phyloP scores from a whole-genome alignment of 2,888 invertebrate species.

The Oxyteleia sp. region DNA sequence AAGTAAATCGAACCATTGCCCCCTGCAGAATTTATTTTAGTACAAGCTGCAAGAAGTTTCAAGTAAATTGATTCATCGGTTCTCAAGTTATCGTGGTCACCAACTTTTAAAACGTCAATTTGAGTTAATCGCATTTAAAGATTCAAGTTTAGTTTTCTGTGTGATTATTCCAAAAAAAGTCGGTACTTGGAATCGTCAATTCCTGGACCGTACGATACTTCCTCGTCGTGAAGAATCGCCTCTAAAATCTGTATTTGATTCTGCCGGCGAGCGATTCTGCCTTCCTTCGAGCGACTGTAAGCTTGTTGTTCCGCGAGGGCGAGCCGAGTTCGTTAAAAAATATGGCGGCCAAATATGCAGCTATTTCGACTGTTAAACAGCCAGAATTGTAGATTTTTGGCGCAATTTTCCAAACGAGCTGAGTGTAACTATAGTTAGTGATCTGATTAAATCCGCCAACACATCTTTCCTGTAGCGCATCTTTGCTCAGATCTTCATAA shows the following conservation, averaged over 20 bases:
- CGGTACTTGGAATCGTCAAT: slow-evolving; percentile 19
- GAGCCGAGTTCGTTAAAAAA: no score
- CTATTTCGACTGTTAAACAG: no score
- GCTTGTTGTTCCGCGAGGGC: no score
- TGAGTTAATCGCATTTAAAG: slow-evolving; percentile 21
- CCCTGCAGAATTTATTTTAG: slow-evolving; percentile 27
- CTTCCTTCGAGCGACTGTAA: not conserved
- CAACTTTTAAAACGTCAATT: slow-evolving; percentile 18
- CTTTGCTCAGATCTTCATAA: no score
- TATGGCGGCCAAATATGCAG: no score
- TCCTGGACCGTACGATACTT: slow-evolving; percentile 1
- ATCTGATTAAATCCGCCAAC: no score
- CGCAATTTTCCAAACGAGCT: no score
- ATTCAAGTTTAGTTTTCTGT: slow-evolving; percentile 28
- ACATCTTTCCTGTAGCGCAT: no score
- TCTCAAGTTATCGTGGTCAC: slow-evolving; percentile 35
- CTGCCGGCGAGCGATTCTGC: not conserved
- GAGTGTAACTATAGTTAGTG: no score
- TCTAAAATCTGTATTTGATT: not conserved
- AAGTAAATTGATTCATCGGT: not conserved
- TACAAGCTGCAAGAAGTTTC: not conserved
- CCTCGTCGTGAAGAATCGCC: not conserved
- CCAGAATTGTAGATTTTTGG: no score
- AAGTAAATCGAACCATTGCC: slow-evolving; percentile 16
- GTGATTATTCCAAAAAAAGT: slow-evolving; percentile 18